Evolutionary conservation across 1,140 invertebrate genomes (phyloP), one percentile per base, ranked within the genome.

Genomic region (Diorhabda carinulata): DNA sequence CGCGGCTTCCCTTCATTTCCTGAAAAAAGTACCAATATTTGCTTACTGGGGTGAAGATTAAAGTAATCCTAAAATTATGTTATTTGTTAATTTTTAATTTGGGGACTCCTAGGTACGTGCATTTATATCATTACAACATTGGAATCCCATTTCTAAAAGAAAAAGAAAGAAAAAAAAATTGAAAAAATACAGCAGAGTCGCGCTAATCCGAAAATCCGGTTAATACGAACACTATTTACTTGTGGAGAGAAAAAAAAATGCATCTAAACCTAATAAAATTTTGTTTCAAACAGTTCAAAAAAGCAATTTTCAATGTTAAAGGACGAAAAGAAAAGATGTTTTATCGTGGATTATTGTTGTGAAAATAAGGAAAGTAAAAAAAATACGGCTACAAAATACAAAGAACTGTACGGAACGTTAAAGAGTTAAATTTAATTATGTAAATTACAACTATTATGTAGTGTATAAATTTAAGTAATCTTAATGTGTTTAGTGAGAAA

Each of bases 91-190:
- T 57, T 57, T 57, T 57, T 57, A 57, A 57, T 57, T 57, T 57
- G 56, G 56, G 56, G 56, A 57, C 56, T 57, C 56, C 56, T 57
- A 57, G 56, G 56, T 57, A 57, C 8, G 56, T 57, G 56, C 56
- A 57, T 57, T 57, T 57, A 57, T 57, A 57, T 57, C 56, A 57
- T 57, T 57, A 57, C 56, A 57, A 57, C 56, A 57, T 57, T 57
- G 56, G 56, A 57, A 57, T 57, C 56, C 56, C 56, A 57, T 57
- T 57, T 57, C 56, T 57, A 7, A 57, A 57, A 57, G 5, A 57
- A 57, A 57, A n/a, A n/a, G n/a, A n/a, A n/a, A n/a, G n/a, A n/a
- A 57, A 57, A 10, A 57, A 57, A 57, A 7, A 57, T 9, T 9
- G 56, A 57, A 9, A 10, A 57, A 57, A 7, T 9, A 57, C 56